Evolutionary conservation across 1,140 invertebrate genomes (phyloP).

Genomic region (Oryctes rhinoceros): DNA sequence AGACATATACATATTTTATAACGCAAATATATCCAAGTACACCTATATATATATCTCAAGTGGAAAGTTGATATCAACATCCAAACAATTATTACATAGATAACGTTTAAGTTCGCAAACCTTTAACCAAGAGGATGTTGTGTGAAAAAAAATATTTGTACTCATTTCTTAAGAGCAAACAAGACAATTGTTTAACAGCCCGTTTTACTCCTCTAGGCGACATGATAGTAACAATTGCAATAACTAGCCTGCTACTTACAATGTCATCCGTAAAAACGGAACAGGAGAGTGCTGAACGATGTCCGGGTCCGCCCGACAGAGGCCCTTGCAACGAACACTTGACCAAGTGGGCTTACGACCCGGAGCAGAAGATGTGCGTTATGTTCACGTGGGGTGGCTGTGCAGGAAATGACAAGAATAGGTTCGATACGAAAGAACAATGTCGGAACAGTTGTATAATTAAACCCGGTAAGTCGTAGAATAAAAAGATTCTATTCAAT

Average conservation of each 20-base stretch:
- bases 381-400: constrained; percentile 83
- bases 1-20: no score
- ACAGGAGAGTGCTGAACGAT: constrained; percentile 46
- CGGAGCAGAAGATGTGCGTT: constrained; percentile 70
- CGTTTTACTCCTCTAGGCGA: not conserved
- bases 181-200: not conserved
- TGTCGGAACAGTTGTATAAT: constrained; percentile 74
- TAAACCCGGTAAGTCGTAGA: constrained; percentile 55
- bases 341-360: constrained; percentile 78
- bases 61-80: not conserved
- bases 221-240: constrained; percentile 10
- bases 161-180: not conserved
- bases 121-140: no score
- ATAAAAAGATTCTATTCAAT: no score
- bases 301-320: constrained; percentile 62
- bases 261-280: constrained; percentile 18
- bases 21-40: no score
- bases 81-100: not conserved
- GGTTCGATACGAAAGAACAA: constrained; percentile 77
- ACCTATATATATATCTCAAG: no score
- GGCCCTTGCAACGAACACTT: constrained; percentile 75
- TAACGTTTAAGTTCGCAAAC: not conserved
- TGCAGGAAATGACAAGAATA: constrained; percentile 77
- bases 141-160: not conserved
- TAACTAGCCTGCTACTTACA: constrained; percentile 31